Percentiles rank a stretch among this genome's conserved stretches.
Evolutionary conservation across 2,888 invertebrate species (phyloP).

Genomic region (Ephialtes manifestator): DNA sequence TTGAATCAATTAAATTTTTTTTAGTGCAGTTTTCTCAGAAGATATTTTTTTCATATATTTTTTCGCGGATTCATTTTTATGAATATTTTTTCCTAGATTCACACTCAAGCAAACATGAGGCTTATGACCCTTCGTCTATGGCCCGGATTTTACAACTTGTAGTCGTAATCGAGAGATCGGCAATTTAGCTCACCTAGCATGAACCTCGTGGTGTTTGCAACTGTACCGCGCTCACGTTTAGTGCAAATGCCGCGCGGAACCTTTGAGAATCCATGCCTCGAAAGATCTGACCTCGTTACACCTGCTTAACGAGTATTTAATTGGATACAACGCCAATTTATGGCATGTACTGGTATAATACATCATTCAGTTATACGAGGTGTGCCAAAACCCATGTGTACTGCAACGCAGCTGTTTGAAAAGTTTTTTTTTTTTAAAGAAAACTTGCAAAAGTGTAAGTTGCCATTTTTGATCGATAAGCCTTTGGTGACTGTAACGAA

Average conservation of each 20-base stretch:
- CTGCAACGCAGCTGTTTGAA: not conserved
- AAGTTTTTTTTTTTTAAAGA: not conserved
- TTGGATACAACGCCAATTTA: constrained; percentile 10
- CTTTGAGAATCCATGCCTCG: constrained; percentile 22
- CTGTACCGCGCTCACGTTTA: not conserved
- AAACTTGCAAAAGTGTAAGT: not conserved
- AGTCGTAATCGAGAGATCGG: not conserved
- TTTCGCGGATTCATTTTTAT: not conserved
- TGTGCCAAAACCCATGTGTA: not conserved
- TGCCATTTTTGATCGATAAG: not conserved
- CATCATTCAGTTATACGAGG: not conserved
- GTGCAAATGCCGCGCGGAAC: constrained; percentile 22
- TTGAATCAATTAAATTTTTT: no score
- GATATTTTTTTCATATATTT: not conserved
- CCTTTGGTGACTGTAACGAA: not conserved
- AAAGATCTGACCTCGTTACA: constrained; percentile 8
- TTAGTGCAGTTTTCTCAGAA: not conserved
- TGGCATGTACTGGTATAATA: not conserved
- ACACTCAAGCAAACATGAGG: not conserved
- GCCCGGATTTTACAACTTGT: constrained; percentile 13
- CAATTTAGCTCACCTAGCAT: constrained; percentile 28
- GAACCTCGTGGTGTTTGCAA: not conserved
- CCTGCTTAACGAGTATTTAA: constrained; percentile 16
- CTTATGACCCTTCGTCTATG: not conserved
- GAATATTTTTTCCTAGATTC: not conserved